Base-by-base conservation (phyloP, 1,140 invertebrate genomes). In the Antheraea pernyi region DNA sequence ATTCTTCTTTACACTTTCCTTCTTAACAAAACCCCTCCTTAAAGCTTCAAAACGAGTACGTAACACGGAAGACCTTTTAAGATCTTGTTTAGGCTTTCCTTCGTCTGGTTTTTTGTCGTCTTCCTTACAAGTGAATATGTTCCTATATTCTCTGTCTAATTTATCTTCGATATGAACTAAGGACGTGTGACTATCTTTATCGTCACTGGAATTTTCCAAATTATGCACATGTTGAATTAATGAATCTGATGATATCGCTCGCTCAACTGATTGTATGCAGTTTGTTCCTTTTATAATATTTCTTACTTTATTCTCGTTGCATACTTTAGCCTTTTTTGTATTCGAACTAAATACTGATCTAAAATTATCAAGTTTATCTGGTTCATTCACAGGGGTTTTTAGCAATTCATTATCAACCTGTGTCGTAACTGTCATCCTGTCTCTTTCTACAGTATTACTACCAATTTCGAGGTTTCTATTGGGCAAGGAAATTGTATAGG, bases 161-260 rank as follows among this genome's bases (percentile, higher is more conserved):
- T 85, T 84, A 69, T 88, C 85, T 68, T 88, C 84, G 70, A 86
- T 85, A 7, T 76, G 73, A 71, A 84, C 79, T 37, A 79, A 65
- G 4, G 79, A 81, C 5, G 64, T 67, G 37, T 66, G 76, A 64
- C 78, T 82, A 53, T 71, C 68, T 39, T 76, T 79, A 18, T 83
- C 77, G 13, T 74, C 69, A 61, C 79, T 84, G 18, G 84, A 78
- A 36, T 76, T 75, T 68, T 91, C 88, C 67, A 91, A 78, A 73
- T 91, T 82, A 64, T 89, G 80, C 9, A 91, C 77, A 63, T 83
- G 85, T 79, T 90, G 83, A 7, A 86, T 75, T 19, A 86, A 73
- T 7, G 86, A 88, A 80, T 88, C 84, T 10, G 86, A 87, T 11
- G 83, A 88, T 19, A 70, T 78, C 22, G 63, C 73, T 68, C 39